These are phyloP conservation scores for Herminia tarsipennalis DNA, from an alignment of 2,888 invertebrate genomes.

Conservation along the genomic window DNA sequence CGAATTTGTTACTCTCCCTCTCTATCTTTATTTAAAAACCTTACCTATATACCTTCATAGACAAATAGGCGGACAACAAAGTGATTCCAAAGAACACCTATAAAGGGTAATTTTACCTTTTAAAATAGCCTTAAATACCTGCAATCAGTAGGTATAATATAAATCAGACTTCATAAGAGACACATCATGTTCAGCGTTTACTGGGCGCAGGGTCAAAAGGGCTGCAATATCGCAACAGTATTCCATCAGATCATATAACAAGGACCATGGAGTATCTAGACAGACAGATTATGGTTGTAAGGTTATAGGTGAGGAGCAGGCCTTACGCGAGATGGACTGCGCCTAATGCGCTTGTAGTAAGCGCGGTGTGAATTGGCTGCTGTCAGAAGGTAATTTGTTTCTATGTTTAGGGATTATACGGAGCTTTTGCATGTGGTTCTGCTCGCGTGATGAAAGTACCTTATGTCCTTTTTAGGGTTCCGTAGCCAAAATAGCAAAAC, in stretches of 20 bases:
- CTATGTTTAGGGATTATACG: too few relatives aligned
- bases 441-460: too few relatives aligned
- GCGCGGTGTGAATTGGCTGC: conserved; percentile 30
- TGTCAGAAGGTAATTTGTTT: conserved; percentile 13
- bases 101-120: too few relatives aligned
- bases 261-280: conserved; percentile 55
- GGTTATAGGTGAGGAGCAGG: conserved; percentile 41
- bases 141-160: conserved; percentile 1
- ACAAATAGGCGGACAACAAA: too few relatives aligned
- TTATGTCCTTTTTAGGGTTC: too few relatives aligned
- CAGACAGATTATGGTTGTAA: conserved; percentile 45
- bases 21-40: too few relatives aligned
- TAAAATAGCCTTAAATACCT: too few relatives aligned
- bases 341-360: conserved; percentile 35
- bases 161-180: conserved; percentile 2
- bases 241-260: conserved; percentile 47
- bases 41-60: too few relatives aligned
- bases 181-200: conserved; percentile 10
- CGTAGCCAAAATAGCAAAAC: too few relatives aligned
- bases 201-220: conserved; percentile 35
- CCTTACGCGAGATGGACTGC: conserved; percentile 31
- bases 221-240: conserved; percentile 38
- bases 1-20: too few relatives aligned
- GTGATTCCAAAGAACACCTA: too few relatives aligned
- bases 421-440: too few relatives aligned